These are phyloP conservation scores for Ooceraea biroi DNA, from an alignment of 1,140 invertebrate species.

Conservation along the genomic window DNA sequence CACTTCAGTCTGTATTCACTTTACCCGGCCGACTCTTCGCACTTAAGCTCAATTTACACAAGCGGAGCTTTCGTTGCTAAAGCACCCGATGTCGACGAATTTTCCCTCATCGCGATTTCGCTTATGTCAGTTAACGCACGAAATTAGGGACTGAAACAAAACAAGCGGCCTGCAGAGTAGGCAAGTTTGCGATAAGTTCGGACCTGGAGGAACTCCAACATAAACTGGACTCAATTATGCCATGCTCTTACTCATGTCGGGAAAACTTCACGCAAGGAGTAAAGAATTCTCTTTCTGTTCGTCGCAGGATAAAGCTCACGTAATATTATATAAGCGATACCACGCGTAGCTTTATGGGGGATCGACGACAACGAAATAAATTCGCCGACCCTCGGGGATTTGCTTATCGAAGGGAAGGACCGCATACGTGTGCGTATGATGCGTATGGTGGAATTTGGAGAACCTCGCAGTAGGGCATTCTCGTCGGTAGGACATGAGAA, in stretches of 20 bases:
- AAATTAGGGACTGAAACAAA: conserved; percentile 15
- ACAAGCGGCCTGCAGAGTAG: neutral
- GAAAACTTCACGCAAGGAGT: neutral
- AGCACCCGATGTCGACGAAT: conserved; percentile 12
- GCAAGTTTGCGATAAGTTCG: neutral
- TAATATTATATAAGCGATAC: neutral
- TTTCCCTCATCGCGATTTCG: neutral
- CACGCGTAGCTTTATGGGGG: neutral
- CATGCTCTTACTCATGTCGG: neutral
- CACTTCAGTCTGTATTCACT: neutral
- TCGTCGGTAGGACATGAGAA: neutral
- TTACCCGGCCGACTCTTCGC: neutral
- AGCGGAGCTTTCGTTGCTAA: neutral
- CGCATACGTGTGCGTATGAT: no score
- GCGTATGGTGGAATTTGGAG: no score
- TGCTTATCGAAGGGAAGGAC: neutral
- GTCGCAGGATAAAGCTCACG: neutral
- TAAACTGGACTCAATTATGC: conserved; percentile 4
- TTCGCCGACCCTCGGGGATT: neutral
- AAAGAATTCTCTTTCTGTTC: neutral
- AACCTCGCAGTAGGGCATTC: neutral
- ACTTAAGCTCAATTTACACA: neutral
- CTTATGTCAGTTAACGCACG: neutral
- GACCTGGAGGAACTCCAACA: neutral
- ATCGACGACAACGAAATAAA: neutral